Base-by-base conservation (phyloP, 2,113 vertebrate genomes). In the Colaptes auratus region DNA sequence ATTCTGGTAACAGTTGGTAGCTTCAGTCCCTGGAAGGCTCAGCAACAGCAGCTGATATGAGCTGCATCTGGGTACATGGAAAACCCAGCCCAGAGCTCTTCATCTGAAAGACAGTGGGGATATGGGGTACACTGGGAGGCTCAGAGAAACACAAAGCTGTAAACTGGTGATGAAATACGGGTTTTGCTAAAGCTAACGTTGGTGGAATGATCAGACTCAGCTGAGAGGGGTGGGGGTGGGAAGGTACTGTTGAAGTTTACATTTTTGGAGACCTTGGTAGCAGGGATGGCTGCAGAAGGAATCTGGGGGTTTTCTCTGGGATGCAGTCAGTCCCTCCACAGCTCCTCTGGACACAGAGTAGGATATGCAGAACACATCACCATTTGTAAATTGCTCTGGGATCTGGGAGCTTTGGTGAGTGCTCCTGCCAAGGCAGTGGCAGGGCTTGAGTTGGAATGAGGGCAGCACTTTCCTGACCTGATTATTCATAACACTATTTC, bases 391-490 rank as follows among this genome's bases (percentile, higher is more conserved):
- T 2, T 10, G 27, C 63, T 52, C 15, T 33, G 58, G 39, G 42
- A 0, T 33, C 63, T 67, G 70, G 65, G 61, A 81, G 23, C 61
- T 77, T 1, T 0, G 21, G 16, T 33, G 59, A 35, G 6, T 0
- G 0, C 71, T 35, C 36, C 24, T 78, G 77, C 20, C 0, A 0
- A 36, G 14, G 15, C 0, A 2, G 48, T 53, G 74, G 12, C 15
- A 42, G 2, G 3, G 17, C 31, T 17, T 0, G 1, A 33, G 44
- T 4, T 0, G 0, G 39, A 20, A 15, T 6, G 7, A 8, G 52
- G 25, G 24, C 42, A 74, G 12, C 0, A 0, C 33, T 86, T 33
- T 65, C 19, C 55, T 72, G 15, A 6, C 39, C 73, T 59, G 69
- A 19, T 71, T 39, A n/a, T 70, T 61, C 52, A 4, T 18, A 30